These are phyloP conservation scores for Luperina testacea DNA, from an alignment of 2,888 invertebrate genomes.

Conservation along the genomic window DNA sequence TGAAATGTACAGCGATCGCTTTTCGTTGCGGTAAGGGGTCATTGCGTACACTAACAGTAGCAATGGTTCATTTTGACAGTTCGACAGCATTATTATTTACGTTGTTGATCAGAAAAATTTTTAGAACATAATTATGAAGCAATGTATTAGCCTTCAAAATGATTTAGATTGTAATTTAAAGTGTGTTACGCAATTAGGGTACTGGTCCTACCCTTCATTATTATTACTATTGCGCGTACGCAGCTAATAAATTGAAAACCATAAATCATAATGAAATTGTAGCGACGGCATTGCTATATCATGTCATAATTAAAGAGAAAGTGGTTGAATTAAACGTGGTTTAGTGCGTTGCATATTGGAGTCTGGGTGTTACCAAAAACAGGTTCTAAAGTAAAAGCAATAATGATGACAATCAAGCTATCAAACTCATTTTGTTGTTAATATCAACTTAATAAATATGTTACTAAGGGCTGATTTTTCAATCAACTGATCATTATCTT, in stretches of 20 bases:
- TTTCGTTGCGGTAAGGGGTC: not conserved
- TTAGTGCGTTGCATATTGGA: not conserved
- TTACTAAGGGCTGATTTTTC: slow-evolving; percentile 13
- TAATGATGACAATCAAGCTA: slow-evolving; percentile 44
- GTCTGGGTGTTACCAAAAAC: slow-evolving; percentile 8
- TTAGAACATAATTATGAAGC: not conserved
- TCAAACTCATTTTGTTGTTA: slow-evolving; percentile 39
- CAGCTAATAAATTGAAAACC: not conserved
- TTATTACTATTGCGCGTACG: not conserved
- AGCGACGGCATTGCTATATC: slow-evolving; percentile 4
- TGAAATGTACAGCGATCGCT: not conserved
- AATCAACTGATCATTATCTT: too few relatives aligned
- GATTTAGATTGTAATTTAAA: not conserved
- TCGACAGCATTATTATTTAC: not conserved
- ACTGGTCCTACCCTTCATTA: not conserved
- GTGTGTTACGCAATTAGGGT: not conserved
- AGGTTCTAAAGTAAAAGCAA: slow-evolving; percentile 21
- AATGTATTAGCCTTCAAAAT: not conserved
- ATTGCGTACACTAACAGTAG: not conserved
- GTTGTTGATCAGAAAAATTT: not conserved
- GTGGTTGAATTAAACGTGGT: not conserved
- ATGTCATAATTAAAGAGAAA: slow-evolving; percentile 11
- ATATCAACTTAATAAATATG: slow-evolving; percentile 32
- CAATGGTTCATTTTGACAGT: not conserved
- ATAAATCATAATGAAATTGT: not conserved